Evolutionary conservation across 2,797 vertebrate species (phyloP), one percentile per base, ranked within the genome.

Genomic region (Spinus pinus): DNA sequence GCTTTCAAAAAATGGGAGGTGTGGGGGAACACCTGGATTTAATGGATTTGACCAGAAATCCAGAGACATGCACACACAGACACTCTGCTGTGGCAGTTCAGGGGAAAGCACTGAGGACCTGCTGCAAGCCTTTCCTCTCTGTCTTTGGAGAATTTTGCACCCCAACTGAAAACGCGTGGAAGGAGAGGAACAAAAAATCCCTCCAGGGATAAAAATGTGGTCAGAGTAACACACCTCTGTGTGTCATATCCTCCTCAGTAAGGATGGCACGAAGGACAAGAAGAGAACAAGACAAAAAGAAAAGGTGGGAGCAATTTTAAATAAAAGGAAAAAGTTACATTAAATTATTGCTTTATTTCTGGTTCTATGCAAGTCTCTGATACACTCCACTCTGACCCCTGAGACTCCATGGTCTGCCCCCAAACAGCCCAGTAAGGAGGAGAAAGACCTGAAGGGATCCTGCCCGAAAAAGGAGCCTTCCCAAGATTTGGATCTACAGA

Each of bases 271-370:
- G 3, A 64, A 37, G 35, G 37, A 75, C 1, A 21, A 21, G 60
- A 81, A 22, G 8, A 82, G 39, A 91, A 56, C 17, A 66, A 78
- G 12, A 53, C 2, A 3, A 70, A 60, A 81, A 71, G 35, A 66
- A 72, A 85, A 83, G 14, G 16, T 30, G 20, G 22, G 23, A 90
- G 24, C 6, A 51, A 64, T 87, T 93, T 90, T 80, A 88, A 93
- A 81, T 3, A 14, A 84, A 92, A 67, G 46, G 31, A 27, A 94
- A 65, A 94, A 81, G 13, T 71, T 62, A 94, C 14, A 94, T 95
- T 88, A 91, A 95, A 96, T 96, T 97, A 97, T 96, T 97, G 93
- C 96, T 96, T 96, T 96, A 96, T 96, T 94, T 94, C 91, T 66
- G 88, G 23, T 83, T 93, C 93, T 93, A 87, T 30, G 75, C 47